Conservation (phyloP, 2,797 vertebrate genomes). For the Caiman crocodilus region DNA sequence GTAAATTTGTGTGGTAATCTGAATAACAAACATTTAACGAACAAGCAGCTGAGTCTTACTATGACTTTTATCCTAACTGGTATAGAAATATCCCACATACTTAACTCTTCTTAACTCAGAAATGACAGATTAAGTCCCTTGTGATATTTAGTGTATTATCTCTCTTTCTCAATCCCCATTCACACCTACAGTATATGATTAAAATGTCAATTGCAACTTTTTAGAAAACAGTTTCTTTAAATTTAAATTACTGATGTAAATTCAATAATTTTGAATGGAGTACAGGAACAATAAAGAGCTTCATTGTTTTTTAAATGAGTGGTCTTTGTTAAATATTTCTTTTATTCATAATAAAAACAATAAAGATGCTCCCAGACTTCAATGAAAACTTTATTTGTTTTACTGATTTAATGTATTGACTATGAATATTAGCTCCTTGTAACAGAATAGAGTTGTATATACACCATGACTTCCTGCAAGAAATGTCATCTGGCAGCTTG, state of each 20-base stretch:
- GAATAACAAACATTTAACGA: not conserved
- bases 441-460: not conserved
- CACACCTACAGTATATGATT: not conserved
- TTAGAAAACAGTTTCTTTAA: not conserved
- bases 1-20: not conserved
- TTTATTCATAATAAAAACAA: not conserved
- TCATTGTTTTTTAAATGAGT: not conserved
- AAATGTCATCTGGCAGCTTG: not conserved
- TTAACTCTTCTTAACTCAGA: too few species aligned
- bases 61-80: not conserved
- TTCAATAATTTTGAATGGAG: not conserved
- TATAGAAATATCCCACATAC: too few species aligned
- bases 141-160: not conserved
- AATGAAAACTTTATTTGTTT: not conserved
- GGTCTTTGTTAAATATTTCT: not conserved
- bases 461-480: not conserved
- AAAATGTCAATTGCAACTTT: not conserved
- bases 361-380: not conserved
- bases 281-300: too few species aligned
- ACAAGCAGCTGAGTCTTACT: too few species aligned
- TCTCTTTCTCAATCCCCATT: not conserved
- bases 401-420: not conserved
- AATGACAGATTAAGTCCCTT: not conserved
- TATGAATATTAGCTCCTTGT: not conserved
- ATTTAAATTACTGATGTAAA: not conserved